phyloP scores from a whole-genome alignment of 2,797 vertebrate genomes.

The Sebastes kiyomatsui region DNA sequence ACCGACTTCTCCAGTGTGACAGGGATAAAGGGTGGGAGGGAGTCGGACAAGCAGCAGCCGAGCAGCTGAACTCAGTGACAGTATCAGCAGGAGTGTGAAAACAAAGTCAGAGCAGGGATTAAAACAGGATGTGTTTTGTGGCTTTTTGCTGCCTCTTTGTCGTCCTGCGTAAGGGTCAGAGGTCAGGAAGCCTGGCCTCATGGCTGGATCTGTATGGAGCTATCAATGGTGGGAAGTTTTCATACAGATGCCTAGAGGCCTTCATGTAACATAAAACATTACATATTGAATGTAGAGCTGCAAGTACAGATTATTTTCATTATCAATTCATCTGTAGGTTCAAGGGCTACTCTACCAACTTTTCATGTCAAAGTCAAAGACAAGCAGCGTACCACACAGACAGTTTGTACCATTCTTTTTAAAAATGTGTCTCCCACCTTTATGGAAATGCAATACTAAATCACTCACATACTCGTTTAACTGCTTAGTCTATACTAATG shows the following conservation, averaged over 20 bases:
- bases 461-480: background rate
- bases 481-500: accelerated
- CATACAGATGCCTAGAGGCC: background rate
- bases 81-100: conserved; percentile 30
- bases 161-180: conserved; percentile 21
- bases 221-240: background rate
- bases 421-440: background rate
- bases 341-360: background rate
- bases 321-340: background rate
- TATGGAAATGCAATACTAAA: background rate
- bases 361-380: background rate
- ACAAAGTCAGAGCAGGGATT: conserved; percentile 30
- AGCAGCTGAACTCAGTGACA: background rate
- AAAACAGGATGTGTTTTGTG: conserved; percentile 55
- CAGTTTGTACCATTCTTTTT: background rate
- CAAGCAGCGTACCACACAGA: too few species aligned
- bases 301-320: background rate
- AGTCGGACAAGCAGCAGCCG: background rate
- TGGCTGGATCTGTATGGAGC: conserved; percentile 3
- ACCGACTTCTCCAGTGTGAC: conserved; percentile 7
- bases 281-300: background rate
- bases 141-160: conserved; percentile 37
- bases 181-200: conserved; percentile 42
- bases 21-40: background rate
- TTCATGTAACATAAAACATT: background rate